Percentiles rank a stretch among this genome's conserved stretches.
These are phyloP conservation scores for Aphelinus atriplicis DNA, from an alignment of 1,140 invertebrate genomes.

Conservation along the genomic window DNA sequence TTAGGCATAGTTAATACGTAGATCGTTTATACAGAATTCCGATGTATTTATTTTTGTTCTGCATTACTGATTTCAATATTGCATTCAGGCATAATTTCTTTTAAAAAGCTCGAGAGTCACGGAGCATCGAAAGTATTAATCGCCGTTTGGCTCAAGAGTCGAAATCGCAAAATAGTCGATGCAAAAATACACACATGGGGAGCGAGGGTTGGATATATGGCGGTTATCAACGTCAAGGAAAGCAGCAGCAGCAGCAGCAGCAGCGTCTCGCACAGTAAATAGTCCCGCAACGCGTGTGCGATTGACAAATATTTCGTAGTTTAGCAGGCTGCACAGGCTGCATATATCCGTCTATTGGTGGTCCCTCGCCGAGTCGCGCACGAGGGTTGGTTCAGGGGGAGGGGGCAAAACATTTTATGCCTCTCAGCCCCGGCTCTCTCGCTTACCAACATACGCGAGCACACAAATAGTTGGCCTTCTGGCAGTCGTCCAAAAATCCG, in stretches of 20 bases:
- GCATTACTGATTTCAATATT: no score
- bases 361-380: neutral
- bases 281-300: constrained; percentile 8
- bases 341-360: constrained; percentile 18
- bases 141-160: no score
- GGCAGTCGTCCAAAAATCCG: constrained; percentile 43
- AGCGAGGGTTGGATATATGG: constrained; percentile 1
- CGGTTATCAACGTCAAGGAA: constrained; percentile 20
- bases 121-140: no score
- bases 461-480: constrained; percentile 34
- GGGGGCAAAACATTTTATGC: no score
- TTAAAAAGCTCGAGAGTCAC: no score
- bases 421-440: no score
- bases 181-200: neutral
- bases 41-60: no score
- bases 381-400: neutral
- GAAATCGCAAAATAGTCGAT: no score
- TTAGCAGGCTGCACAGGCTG: constrained; percentile 7
- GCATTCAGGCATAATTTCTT: no score
- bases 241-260: neutral
- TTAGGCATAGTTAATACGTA: no score
- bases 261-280: no score
- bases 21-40: no score
- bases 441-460: neutral
- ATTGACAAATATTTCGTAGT: constrained; percentile 42